Evolutionary conservation across 2,797 vertebrate species (phyloP).

Genomic region (Enteromius anoplus): DNA sequence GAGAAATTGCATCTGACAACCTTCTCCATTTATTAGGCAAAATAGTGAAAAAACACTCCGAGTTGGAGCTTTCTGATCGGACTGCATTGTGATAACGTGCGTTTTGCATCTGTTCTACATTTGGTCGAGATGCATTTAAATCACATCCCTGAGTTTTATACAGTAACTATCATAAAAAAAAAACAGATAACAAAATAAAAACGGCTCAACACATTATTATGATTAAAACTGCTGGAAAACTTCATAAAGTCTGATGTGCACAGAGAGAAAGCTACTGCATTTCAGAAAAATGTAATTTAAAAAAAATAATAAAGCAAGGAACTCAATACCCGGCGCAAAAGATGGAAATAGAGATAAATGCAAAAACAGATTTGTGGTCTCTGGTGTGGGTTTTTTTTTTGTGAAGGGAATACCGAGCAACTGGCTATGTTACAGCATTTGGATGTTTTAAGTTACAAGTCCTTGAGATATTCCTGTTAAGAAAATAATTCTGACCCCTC

Average conservation of each 20-base stretch:
- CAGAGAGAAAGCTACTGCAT: not conserved
- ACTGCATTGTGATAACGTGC: not conserved
- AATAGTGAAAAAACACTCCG: slow-evolving; percentile 26
- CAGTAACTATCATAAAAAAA: not conserved
- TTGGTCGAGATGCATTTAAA: not conserved
- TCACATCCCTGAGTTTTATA: not conserved
- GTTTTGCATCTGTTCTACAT: slow-evolving; percentile 12
- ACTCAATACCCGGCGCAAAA: slow-evolving; percentile 1
- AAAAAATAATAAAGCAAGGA: not conserved
- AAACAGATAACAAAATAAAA: not conserved
- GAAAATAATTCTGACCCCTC: slow-evolving; percentile 5
- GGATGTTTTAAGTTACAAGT: slow-evolving; percentile 8
- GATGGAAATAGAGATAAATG: slow-evolving; percentile 20
- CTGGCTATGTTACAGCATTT: slow-evolving; percentile 1
- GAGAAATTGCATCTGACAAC: slow-evolving; percentile 50
- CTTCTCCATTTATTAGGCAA: slow-evolving; percentile 45
- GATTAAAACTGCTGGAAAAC: not conserved
- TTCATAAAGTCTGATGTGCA: slow-evolving; percentile 5
- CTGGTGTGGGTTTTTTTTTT: not conserved
- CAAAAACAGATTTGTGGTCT: not conserved
- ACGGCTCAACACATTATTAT: not conserved
- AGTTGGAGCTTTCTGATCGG: not conserved
- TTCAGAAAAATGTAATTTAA: not conserved
- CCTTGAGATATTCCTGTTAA: not conserved
- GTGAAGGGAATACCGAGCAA: not conserved